Evolutionary conservation across 2,797 vertebrate genomes (phyloP).

Genomic region (Tympanoctomys barrerae): DNA sequence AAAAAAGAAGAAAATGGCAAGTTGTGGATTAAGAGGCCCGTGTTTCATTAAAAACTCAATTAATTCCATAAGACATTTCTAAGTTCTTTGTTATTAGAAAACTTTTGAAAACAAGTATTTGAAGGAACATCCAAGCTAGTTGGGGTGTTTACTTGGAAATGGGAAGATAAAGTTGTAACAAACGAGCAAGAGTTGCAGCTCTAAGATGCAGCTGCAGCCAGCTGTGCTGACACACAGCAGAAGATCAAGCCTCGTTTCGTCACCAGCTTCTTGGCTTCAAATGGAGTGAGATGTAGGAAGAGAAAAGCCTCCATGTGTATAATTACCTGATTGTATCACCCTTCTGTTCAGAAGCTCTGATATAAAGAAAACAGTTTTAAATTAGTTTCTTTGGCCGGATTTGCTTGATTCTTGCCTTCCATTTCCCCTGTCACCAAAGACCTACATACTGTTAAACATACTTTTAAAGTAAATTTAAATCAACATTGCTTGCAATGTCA

Average conservation of each 20-base stretch:
- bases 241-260: conserved; percentile 54
- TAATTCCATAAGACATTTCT: conserved; percentile 19
- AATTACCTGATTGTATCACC: conserved; percentile 70
- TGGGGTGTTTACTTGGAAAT: neutral
- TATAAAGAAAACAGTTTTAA: conserved; percentile 62
- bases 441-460: conserved; percentile 50
- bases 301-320: conserved; percentile 5
- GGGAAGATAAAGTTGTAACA: neutral
- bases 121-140: neutral
- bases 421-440: conserved; percentile 57
- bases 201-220: neutral
- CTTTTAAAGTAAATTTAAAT: conserved; percentile 67
- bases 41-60: neutral
- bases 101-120: neutral
- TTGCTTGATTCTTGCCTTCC: neutral
- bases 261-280: neutral
- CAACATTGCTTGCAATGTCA: conserved; percentile 52
- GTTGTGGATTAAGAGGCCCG: neutral
- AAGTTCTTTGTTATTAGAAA: conserved; percentile 37
- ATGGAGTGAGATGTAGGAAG: conserved; percentile 39
- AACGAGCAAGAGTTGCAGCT: neutral
- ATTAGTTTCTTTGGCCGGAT: conserved; percentile 31
- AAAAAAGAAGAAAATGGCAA: conserved; percentile 19
- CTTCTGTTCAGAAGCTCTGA: conserved; percentile 33
- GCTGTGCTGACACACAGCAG: neutral